Evolutionary conservation across 1,140 invertebrate genomes (phyloP).

Genomic region (Zaprionus lachaisei): DNA sequence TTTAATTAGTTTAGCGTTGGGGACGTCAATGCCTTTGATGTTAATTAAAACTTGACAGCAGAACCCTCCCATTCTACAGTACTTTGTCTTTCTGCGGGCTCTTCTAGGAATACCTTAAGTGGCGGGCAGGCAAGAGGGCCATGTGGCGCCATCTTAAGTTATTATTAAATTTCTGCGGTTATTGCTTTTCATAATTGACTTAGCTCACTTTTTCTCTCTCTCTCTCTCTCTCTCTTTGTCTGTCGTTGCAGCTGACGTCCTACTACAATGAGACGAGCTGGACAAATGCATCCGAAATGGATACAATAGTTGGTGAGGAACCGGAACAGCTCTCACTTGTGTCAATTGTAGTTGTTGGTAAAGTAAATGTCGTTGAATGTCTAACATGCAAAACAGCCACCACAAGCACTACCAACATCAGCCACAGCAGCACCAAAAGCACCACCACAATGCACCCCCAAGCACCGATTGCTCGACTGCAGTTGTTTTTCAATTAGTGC

Average conservation of each 20-base stretch:
- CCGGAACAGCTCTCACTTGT: slow-evolving; percentile 89
- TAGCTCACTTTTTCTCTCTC: neutral
- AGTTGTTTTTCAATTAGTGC: slow-evolving; percentile 40
- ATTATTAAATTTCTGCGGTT: slow-evolving; percentile 5
- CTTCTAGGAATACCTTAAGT: slow-evolving; percentile 11
- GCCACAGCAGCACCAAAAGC: slow-evolving; percentile 13
- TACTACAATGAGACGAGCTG: slow-evolving; percentile 84
- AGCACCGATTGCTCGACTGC: slow-evolving; percentile 25
- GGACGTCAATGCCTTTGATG: slow-evolving; percentile 49
- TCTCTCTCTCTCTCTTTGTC: neutral
- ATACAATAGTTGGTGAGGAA: slow-evolving; percentile 87
- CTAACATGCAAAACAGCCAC: slow-evolving; percentile 45
- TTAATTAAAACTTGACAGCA: slow-evolving; percentile 46
- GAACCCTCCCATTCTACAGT: neutral
- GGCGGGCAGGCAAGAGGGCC: slow-evolving; percentile 20
- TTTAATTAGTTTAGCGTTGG: slow-evolving; percentile 53
- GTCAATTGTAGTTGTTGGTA: slow-evolving; percentile 90
- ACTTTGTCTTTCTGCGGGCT: neutral
- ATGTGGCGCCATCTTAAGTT: slow-evolving; percentile 5
- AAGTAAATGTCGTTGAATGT: slow-evolving; percentile 86
- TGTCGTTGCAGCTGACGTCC: slow-evolving; percentile 74
- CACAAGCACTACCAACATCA: slow-evolving; percentile 14
- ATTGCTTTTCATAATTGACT: slow-evolving; percentile 4
- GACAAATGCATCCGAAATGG: slow-evolving; percentile 84
- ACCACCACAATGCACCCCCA: slow-evolving; percentile 17